Evolutionary conservation across 1,140 invertebrate genomes (phyloP).

Genomic region (Argopecten irradians): DNA sequence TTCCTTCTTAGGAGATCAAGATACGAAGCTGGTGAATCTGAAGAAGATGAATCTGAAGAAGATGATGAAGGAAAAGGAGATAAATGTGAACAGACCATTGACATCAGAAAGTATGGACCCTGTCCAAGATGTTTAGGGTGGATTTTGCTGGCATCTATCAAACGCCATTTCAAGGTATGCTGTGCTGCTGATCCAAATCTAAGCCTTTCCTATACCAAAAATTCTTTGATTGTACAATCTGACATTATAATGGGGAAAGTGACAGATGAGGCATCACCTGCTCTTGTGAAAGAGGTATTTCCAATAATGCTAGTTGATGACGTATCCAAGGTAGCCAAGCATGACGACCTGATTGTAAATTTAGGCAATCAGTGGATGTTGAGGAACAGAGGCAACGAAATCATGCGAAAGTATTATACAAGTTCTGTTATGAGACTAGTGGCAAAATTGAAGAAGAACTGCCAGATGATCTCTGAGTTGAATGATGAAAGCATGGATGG

Average conservation of each 20-base stretch:
- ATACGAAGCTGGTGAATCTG: background rate
- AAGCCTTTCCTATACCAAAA: background rate
- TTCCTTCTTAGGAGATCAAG: slow-evolving; percentile 23
- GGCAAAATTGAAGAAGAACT: slow-evolving; percentile 28
- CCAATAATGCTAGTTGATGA: slow-evolving; percentile 41
- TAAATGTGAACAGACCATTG: background rate
- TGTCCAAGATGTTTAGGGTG: slow-evolving; percentile 28
- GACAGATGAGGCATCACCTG: slow-evolving; percentile 4
- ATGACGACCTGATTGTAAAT: slow-evolving; percentile 36
- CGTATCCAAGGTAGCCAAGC: slow-evolving; percentile 26
- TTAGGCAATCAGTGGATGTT: slow-evolving; percentile 47
- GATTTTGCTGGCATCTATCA: background rate
- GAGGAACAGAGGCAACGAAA: slow-evolving; percentile 41
- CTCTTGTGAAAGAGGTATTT: slow-evolving; percentile 39
- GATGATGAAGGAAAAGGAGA: background rate
- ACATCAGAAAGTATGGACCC: slow-evolving; percentile 1
- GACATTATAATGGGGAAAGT: slow-evolving; percentile 38
- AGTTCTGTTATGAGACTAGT: slow-evolving; percentile 38
- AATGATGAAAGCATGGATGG: slow-evolving; percentile 23
- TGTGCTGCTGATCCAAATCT: background rate
- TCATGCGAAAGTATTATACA: slow-evolving; percentile 46
- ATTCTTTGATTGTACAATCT: slow-evolving; percentile 34
- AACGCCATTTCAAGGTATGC: background rate
- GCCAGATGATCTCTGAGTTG: background rate
- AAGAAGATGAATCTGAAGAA: background rate